Evolutionary conservation across 2,113 vertebrate species (phyloP), one percentile per base, ranked within the genome.

Genomic region (Monarcha castaneiventris): DNA sequence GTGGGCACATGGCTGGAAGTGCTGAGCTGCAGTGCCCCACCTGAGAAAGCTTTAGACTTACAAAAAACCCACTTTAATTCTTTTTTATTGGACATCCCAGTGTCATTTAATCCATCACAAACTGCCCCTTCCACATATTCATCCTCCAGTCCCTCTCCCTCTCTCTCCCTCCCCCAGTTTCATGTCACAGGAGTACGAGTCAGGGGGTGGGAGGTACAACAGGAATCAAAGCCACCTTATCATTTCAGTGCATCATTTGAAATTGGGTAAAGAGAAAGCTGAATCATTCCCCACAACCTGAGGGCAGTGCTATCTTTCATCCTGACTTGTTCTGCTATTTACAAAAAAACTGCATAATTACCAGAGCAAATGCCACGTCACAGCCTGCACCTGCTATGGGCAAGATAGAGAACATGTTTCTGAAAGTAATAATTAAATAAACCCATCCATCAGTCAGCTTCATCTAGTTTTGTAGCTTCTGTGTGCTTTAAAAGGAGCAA

Each of bases 341-440:
- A 93, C 95, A 93, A 97, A 93, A 96, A 49, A 30, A 20, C 69
- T 64, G 88, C 85, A 72, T 95, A 96, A 97, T 97, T 96, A 96
- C 85, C 93, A 96, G 92, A 96, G 94, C 96, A 96, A 97, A 96
- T 96, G 94, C 94, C 95, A 97, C 83, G 92, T 96, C 96, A 96
- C 84, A 89, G 84, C 49, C 94, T 80, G 93, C 94, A 96, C 93
- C 95, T 97, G 96, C 95, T 88, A 59, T 80, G 54, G 74, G 94
- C 79, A 79, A 96, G 92, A 95, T 39, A 96, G 85, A 84, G 79
- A 93, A 81, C 44, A 19, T 11, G 37, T 54, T 86, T 94, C 83
- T 86, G 88, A 84, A 94, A 92, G 48, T 95, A 87, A 91, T 84
- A 91, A 95, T 91, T 77, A 95, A 95, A 95, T 85, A 94, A 94